phyloP scores from a whole-genome alignment of 2,797 vertebrate genomes.

The Darevskia nairensis region DNA sequence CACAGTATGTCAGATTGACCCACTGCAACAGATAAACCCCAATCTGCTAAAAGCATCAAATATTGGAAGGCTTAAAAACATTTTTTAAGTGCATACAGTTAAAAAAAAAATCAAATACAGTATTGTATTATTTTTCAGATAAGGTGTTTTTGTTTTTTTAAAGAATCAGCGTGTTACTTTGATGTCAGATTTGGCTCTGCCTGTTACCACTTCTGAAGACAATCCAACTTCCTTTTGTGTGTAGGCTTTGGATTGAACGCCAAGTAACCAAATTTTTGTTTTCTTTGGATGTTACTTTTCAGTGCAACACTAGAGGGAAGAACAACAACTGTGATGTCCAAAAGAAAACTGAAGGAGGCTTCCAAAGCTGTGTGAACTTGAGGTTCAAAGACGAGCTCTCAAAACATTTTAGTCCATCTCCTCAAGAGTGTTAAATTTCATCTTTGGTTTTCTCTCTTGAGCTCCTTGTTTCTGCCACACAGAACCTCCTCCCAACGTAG shows the following conservation, averaged over 20 bases:
- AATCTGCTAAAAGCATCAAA: neutral
- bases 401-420: conserved; percentile 9
- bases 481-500: neutral
- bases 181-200: conserved; percentile 54
- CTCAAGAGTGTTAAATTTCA: neutral
- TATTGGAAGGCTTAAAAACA: conserved; percentile 29
- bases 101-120: conserved; percentile 5
- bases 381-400: conserved; percentile 22
- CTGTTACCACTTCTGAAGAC: conserved; percentile 49
- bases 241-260: conserved; percentile 48
- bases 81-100: conserved; percentile 23
- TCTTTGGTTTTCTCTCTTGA: neutral
- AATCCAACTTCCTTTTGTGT: conserved; percentile 49
- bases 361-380: conserved; percentile 10
- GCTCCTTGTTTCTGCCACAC: neutral
- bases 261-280: conserved; percentile 49
- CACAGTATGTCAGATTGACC: conserved; percentile 26
- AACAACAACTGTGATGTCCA: conserved; percentile 8
- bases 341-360: conserved; percentile 21
- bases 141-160: neutral
- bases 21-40: conserved; percentile 24
- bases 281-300: conserved; percentile 53
- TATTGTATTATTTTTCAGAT: conserved; percentile 34
- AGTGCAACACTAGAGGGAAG: conserved; percentile 38
- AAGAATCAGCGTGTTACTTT: conserved; percentile 40